Evolutionary conservation across 1,140 invertebrate species (phyloP), one percentile per base, ranked within the genome.

Genomic region (Episyrphus balteatus): DNA sequence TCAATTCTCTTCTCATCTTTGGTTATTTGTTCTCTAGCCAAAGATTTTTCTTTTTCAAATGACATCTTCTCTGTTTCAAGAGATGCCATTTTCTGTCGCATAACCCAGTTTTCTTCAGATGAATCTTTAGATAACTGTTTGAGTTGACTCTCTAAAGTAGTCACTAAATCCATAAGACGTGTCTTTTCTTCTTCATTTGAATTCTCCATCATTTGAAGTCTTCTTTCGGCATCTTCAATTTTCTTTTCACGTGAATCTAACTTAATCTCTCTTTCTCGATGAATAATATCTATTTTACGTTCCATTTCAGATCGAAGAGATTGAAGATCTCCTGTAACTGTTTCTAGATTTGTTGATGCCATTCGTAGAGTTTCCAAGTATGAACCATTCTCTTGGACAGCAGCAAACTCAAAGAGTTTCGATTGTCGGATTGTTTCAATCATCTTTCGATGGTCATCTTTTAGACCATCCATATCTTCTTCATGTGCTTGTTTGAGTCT

Each of bases 11-110:
- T 61, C 30, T 68, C 62, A n/a, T 68, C 62, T 11, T 57, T 51
- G 10, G 55, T 51, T 42, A 66, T 52, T 43, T 68, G 59, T 46
- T 66, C 63, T 1, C 65, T 55, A 14, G 59, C 52, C 34, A 56
- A 68, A 46, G 69, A 56, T 45, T 70, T 60, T 53, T 75, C 73
- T 12, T 62, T 56, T 51, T 73, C 72, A 10, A 74, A 61, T 0
- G 69, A 56, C 17, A 53, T 53, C 21, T 59, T 60, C 14, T 68
- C 66, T 5, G 59, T 60, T 14, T 68, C 65, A 43, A 62, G 52
- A 17, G 51, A 58, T 44, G 53, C 57, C 62, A 59, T 63, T 55
- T 56, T 72, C 60, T 53, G 66, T 13, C 65, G 71, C 53, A 58
- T 54, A 51, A 58, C 69, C 73, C 53, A 74, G 47, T 59, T 73